These are phyloP conservation scores for Dendrocincla tyrannina DNA, from an alignment of 2,797 vertebrate species.

Conservation along the genomic window DNA sequence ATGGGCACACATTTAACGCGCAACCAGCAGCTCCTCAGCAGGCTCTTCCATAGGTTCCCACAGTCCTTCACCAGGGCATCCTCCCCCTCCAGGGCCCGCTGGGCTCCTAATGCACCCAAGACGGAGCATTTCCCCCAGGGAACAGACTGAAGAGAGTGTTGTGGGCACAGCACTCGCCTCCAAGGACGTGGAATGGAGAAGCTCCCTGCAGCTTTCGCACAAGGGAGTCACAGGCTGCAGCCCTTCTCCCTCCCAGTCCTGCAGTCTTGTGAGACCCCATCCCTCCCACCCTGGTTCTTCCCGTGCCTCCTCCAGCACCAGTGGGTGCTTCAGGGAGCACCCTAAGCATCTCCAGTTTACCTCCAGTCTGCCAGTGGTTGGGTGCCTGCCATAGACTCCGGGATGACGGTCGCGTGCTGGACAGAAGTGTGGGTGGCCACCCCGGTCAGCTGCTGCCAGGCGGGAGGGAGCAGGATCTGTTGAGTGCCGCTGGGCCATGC, in stretches of 20 bases:
- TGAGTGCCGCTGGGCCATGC: constrained; percentile 96
- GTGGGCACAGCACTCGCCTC: accelerated
- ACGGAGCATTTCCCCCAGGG: accelerated
- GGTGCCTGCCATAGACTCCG: constrained; percentile 91
- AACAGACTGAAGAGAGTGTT: background rate
- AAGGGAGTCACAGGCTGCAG: accelerated
- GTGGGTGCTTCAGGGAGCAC: background rate
- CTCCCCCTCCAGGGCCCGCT: background rate
- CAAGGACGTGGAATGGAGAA: accelerated
- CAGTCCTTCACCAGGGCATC: accelerated
- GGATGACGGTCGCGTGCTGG: constrained; percentile 94
- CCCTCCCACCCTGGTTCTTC: background rate
- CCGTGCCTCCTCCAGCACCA: background rate
- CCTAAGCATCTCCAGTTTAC: constrained; percentile 70
- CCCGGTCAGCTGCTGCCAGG: constrained; percentile 96
- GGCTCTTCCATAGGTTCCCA: background rate
- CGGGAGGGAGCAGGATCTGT: constrained; percentile 95
- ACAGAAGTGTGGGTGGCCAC: constrained; percentile 91
- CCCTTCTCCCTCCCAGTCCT: background rate
- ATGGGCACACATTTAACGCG: background rate
- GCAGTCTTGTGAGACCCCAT: background rate
- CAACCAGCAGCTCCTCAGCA: accelerated
- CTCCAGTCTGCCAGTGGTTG: constrained; percentile 96
- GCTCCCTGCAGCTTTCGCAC: background rate
- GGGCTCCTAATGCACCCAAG: background rate